Percentiles rank a stretch among this genome's conserved stretches.
Conservation (phyloP, 2,888 invertebrate genomes). For the Loripinus fragilis region DNA sequence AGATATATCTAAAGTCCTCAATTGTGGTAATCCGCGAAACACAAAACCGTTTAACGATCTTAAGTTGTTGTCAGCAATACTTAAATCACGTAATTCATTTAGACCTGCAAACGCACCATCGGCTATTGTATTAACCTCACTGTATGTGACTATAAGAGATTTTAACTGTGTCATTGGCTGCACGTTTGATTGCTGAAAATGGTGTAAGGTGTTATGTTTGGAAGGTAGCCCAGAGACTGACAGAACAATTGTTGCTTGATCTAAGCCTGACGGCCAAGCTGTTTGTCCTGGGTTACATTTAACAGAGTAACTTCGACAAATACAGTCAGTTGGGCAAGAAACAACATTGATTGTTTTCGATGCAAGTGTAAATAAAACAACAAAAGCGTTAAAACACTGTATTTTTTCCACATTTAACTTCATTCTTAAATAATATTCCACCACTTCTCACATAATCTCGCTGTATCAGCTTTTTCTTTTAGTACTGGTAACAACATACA, state of each 20-base stretch:
- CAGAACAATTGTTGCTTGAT: background rate
- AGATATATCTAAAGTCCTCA: constrained; percentile 57
- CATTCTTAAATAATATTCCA: too few relatives aligned
- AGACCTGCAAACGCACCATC: constrained; percentile 52
- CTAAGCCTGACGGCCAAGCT: constrained; percentile 31
- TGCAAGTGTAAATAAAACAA: constrained; percentile 24
- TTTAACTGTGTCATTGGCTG: constrained; percentile 34
- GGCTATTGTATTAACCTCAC: constrained; percentile 39
- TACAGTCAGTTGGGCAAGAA: constrained; percentile 41
- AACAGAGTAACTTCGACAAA: constrained; percentile 31
- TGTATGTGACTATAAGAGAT: constrained; percentile 42
- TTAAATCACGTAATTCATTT: constrained; percentile 49
- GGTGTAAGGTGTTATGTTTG: constrained; percentile 32
- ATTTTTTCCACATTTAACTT: constrained; percentile 32
- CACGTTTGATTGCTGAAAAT: constrained; percentile 37
- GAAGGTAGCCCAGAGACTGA: constrained; percentile 28
- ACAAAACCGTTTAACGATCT: constrained; percentile 41
- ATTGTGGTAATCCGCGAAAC: constrained; percentile 55
- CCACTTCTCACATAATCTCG: too few relatives aligned
- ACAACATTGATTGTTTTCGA: constrained; percentile 22
- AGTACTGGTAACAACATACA: too few relatives aligned
- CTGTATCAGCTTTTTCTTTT: too few relatives aligned
- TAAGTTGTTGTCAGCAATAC: constrained; percentile 57
- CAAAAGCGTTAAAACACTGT: constrained; percentile 26
- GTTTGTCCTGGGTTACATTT: constrained; percentile 39